phyloP scores from a whole-genome alignment of 1,140 invertebrate genomes.

The Anthonomus grandis region DNA sequence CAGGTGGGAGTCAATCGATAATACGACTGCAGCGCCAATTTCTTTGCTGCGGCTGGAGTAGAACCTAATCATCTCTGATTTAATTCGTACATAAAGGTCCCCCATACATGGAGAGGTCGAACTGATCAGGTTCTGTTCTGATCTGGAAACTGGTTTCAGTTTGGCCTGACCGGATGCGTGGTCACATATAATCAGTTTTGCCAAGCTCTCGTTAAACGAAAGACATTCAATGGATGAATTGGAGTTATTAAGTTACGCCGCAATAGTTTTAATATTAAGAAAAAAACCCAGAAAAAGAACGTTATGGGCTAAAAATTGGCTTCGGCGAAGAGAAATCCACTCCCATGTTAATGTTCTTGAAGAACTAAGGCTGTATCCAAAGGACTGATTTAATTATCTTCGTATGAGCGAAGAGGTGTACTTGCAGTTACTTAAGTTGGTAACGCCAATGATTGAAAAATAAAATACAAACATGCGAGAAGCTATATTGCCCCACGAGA shows the following conservation, averaged over 20 bases:
- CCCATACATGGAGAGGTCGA: constrained; percentile 4
- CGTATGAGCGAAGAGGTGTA: not conserved
- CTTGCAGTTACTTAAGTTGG: not conserved
- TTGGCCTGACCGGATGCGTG: not conserved
- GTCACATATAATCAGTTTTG: constrained; percentile 1
- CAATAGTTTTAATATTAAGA: constrained; percentile 3
- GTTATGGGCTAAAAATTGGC: constrained; percentile 1
- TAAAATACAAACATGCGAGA: not conserved
- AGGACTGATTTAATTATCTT: not conserved
- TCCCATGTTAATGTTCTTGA: not conserved
- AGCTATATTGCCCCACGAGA: not conserved
- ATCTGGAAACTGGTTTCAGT: not conserved
- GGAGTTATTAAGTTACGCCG: constrained; percentile 4
- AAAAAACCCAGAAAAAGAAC: not conserved
- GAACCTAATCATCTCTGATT: too few species aligned
- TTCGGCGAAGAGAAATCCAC: not conserved
- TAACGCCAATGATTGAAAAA: not conserved
- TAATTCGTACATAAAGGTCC: too few species aligned
- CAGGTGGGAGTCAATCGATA: too few species aligned
- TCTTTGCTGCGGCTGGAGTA: too few species aligned
- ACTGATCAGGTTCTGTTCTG: constrained; percentile 1
- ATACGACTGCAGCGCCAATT: too few species aligned
- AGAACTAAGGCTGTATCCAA: not conserved
- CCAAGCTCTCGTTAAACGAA: not conserved
- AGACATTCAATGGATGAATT: constrained; percentile 1